Evolutionary conservation across 1,140 invertebrate genomes (phyloP).

Genomic region (Lerema accius): DNA sequence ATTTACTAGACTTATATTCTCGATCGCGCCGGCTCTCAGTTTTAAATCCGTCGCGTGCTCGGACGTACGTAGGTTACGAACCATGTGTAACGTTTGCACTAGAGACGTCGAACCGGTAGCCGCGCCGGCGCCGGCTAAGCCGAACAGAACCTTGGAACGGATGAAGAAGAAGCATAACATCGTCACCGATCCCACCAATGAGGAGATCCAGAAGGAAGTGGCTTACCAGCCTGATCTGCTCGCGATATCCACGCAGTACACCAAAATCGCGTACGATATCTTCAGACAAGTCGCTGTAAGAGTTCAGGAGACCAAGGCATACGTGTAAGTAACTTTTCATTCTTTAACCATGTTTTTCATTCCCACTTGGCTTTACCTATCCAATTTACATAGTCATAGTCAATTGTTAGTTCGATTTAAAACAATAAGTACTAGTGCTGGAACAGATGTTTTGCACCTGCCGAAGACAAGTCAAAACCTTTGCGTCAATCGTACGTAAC

Average conservation of each 20-base stretch:
- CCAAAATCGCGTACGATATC: constrained; percentile 65
- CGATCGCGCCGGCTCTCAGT: constrained; percentile 44
- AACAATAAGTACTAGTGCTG: no score
- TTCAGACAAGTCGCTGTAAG: constrained; percentile 55
- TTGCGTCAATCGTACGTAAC: no score
- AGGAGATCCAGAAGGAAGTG: constrained; percentile 66
- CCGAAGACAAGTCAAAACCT: no score
- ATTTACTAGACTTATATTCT: constrained; percentile 63
- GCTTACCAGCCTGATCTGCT: constrained; percentile 76
- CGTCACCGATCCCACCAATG: constrained; percentile 57
- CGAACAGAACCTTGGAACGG: constrained; percentile 53
- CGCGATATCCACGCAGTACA: constrained; percentile 70
- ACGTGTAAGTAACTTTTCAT: constrained; percentile 68
- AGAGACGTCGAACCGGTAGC: constrained; percentile 50
- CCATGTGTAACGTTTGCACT: constrained; percentile 76
- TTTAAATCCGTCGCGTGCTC: constrained; percentile 39
- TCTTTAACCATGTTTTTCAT: no score
- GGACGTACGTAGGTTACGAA: constrained; percentile 35
- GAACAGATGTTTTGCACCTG: no score
- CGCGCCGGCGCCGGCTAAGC: constrained; percentile 44
- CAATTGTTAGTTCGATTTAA: no score
- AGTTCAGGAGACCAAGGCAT: constrained; percentile 70
- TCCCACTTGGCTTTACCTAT: no score
- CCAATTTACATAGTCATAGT: no score
- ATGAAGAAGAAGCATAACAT: constrained; percentile 76